These are phyloP conservation scores for Phoxinus dragarum DNA, from an alignment of 2,797 vertebrate genomes.

Conservation along the genomic window DNA sequence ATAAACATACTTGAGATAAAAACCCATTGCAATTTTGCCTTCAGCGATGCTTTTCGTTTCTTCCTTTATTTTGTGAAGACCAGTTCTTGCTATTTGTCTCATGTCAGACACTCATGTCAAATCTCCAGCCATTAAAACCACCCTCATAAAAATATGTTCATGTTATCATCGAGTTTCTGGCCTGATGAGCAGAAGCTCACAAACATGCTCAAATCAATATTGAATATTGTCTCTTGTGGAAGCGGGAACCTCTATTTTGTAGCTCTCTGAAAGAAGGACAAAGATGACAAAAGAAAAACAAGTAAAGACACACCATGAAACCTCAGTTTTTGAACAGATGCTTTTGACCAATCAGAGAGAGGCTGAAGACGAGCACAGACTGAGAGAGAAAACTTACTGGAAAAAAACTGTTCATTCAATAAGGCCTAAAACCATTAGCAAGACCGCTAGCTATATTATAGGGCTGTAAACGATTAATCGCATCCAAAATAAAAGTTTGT, in stretches of 20 bases:
- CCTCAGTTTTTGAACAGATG: background rate
- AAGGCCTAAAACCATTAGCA: background rate
- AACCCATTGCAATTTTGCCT: background rate
- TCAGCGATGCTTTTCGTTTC: background rate
- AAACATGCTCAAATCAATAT: background rate
- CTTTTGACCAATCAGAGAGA: background rate
- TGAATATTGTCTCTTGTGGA: background rate
- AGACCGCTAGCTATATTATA: no score
- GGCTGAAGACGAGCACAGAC: background rate
- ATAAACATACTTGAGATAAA: background rate
- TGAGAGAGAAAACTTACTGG: background rate
- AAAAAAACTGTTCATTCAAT: background rate
- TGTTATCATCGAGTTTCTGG: background rate
- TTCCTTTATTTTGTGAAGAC: no score
- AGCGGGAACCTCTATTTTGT: background rate
- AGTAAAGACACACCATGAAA: conserved; percentile 14
- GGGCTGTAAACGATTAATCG: no score
- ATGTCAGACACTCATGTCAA: background rate
- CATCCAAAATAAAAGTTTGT: no score
- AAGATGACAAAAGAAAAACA: background rate
- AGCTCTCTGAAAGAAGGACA: background rate
- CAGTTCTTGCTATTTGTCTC: background rate
- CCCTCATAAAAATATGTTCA: background rate
- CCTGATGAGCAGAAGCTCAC: background rate
- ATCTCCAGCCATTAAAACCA: background rate